Percentiles rank a stretch among this genome's conserved stretches.
Evolutionary conservation across 2,888 invertebrate genomes (phyloP).

Genomic region (Agonopterix alstromeriana): DNA sequence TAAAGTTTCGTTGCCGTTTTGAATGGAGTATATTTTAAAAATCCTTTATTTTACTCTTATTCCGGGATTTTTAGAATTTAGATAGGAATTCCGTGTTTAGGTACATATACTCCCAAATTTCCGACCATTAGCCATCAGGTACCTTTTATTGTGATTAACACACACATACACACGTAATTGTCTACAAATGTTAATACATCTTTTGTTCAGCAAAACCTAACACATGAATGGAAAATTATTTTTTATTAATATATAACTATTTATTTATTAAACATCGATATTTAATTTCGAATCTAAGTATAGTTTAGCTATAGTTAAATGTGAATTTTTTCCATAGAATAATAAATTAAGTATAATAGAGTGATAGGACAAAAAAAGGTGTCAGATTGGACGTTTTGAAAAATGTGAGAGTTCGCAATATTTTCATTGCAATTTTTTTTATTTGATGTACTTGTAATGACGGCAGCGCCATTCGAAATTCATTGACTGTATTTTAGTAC

Average conservation of each 20-base stretch:
- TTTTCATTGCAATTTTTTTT: background rate
- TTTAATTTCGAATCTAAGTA: conserved; percentile 46
- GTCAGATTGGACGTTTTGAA: conserved; percentile 20
- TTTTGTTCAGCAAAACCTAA: conserved; percentile 24
- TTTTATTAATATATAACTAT: conserved; percentile 67
- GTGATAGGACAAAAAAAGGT: background rate
- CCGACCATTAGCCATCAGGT: no score
- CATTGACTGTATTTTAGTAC: no score
- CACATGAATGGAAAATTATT: conserved; percentile 22
- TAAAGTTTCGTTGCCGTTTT: no score
- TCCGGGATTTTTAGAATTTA: no score
- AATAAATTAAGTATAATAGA: conserved; percentile 23
- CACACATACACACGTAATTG: no score
- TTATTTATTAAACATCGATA: conserved; percentile 69
- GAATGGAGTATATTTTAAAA: no score
- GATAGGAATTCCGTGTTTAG: no score
- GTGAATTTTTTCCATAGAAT: conserved; percentile 65
- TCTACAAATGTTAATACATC: background rate
- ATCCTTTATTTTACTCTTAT: no score
- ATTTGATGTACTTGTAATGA: no score
- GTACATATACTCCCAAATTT: no score
- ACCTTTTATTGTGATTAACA: no score
- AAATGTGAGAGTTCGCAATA: conserved; percentile 11
- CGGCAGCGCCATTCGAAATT: no score
- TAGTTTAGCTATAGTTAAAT: conserved; percentile 38